A percentile compares a stretch with the other conserved stretches of the same genome.
These are phyloP conservation scores for Tonatia bakeri DNA, from an alignment of 2,113 vertebrate species.

Conservation along the genomic window DNA sequence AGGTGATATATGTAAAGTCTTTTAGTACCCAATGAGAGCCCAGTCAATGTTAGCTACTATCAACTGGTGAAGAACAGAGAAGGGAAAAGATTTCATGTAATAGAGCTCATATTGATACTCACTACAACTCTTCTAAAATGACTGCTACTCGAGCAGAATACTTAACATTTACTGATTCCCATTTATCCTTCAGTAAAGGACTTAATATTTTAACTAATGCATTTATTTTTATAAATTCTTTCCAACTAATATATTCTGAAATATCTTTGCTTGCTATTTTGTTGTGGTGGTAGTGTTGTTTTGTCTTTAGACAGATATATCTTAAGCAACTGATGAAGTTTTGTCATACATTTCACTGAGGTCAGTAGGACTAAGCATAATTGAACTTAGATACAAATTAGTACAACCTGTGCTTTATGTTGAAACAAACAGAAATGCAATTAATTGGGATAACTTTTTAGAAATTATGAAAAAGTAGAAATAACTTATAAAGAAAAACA, in stretches of 20 bases:
- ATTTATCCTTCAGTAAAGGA: background rate
- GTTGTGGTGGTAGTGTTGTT: background rate
- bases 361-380: background rate
- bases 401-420: background rate
- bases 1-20: background rate
- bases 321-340: background rate
- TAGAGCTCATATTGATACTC: background rate
- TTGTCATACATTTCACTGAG: background rate
- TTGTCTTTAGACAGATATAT: background rate
- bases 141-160: background rate
- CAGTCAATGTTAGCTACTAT: background rate
- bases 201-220: background rate
- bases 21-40: background rate
- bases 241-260: background rate
- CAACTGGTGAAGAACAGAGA: background rate
- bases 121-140: background rate
- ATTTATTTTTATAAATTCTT: slow-evolving; percentile 10
- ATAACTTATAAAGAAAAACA: background rate
- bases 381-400: background rate
- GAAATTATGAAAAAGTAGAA: background rate
- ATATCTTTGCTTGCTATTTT: background rate
- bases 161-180: background rate
- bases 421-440: background rate
- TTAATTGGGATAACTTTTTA: background rate
- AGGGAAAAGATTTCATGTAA: background rate